Evolutionary conservation across 1,140 invertebrate species (phyloP).

Genomic region (Cataglyphis hispanica): DNA sequence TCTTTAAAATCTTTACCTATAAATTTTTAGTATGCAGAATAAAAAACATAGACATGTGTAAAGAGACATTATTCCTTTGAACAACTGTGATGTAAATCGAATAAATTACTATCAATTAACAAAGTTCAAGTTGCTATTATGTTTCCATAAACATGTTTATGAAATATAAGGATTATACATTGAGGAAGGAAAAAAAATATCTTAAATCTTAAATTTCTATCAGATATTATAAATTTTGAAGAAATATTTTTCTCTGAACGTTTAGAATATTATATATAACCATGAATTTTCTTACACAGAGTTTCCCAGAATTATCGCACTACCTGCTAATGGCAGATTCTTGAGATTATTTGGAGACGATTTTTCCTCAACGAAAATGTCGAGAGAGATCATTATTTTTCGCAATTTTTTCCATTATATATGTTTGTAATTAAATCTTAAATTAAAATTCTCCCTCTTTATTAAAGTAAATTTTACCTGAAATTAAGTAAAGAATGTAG

Average conservation of each 20-base stretch:
- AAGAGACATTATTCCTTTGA: not conserved
- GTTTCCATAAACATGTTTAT: not conserved
- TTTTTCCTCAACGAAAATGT: no score
- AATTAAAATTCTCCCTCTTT: no score
- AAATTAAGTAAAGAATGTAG: no score
- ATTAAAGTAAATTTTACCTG: no score
- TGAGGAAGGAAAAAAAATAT: not conserved
- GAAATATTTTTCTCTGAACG: not conserved
- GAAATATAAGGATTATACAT: not conserved
- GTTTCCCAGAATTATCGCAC: no score
- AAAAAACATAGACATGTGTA: not conserved
- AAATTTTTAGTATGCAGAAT: not conserved
- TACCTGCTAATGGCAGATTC: no score
- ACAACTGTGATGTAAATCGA: not conserved
- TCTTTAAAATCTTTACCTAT: not conserved
- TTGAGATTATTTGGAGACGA: no score
- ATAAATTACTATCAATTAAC: not conserved
- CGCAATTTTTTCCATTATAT: no score
- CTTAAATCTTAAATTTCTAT: not conserved
- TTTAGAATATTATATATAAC: not conserved
- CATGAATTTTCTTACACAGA: not conserved
- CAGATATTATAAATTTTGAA: not conserved
- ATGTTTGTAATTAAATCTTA: no score
- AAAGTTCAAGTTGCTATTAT: not conserved
- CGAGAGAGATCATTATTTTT: no score